A percentile compares a stretch with the other conserved stretches of the same genome.
Conservation (phyloP, 1,140 invertebrate genomes). For the Bradysia coprophila region DNA sequence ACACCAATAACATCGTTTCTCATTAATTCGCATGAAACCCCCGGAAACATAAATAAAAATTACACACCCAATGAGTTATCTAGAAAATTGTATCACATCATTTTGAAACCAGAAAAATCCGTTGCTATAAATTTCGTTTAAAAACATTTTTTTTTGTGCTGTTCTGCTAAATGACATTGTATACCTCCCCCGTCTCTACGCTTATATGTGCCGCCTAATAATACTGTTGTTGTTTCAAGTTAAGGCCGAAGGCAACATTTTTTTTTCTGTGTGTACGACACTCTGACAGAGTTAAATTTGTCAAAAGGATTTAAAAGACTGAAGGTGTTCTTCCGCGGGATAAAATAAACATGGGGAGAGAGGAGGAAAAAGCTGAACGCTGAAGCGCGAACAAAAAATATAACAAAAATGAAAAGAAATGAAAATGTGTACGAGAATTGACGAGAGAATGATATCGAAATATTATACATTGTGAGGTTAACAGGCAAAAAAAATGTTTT, state of each 20-base stretch:
- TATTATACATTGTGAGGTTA: background rate
- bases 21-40: too few relatives aligned
- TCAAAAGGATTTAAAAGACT: background rate
- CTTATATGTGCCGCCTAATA: too few relatives aligned
- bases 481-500: background rate
- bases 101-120: background rate
- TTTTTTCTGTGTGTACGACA: background rate
- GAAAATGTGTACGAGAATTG: background rate
- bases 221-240: background rate
- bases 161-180: too few relatives aligned
- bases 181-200: too few relatives aligned
- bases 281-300: background rate
- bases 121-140: background rate
- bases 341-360: background rate
- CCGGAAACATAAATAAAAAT: too few relatives aligned
- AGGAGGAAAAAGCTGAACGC: too few relatives aligned
- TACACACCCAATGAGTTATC: too few relatives aligned
- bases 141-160: background rate
- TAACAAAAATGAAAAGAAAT: too few relatives aligned
- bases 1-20: too few relatives aligned
- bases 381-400: too few relatives aligned
- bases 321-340: background rate
- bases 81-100: background rate
- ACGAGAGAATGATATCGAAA: background rate
- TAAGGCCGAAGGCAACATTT: background rate